phyloP scores from a whole-genome alignment of 2,888 invertebrate species.

The Cosmopolites sordidus region DNA sequence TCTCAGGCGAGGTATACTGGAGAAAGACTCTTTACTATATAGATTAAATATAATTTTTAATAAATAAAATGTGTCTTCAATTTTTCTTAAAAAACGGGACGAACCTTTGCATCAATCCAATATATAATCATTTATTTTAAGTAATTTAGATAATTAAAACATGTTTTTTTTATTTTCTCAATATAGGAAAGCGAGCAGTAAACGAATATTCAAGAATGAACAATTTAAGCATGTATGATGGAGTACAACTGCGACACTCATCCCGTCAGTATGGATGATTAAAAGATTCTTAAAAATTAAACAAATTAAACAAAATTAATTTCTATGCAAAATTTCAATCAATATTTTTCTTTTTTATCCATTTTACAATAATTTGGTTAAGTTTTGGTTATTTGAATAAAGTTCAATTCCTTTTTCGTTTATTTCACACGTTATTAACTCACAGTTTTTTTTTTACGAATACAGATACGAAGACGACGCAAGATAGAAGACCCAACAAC shows the following conservation, averaged over 20 bases:
- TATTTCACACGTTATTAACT: slow-evolving; percentile 28
- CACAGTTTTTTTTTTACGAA: slow-evolving; percentile 12
- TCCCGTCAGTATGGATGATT: slow-evolving; percentile 80
- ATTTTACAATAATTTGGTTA: slow-evolving; percentile 10
- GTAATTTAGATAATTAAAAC: no score
- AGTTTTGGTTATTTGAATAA: slow-evolving; percentile 6
- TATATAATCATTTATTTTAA: no score
- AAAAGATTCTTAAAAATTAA: slow-evolving; percentile 45
- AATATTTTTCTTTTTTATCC: slow-evolving; percentile 20
- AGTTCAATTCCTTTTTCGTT: background rate
- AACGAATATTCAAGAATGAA: slow-evolving; percentile 72
- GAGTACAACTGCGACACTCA: slow-evolving; percentile 68
- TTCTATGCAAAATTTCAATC: slow-evolving; percentile 23
- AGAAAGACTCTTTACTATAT: no score
- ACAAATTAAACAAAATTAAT: slow-evolving; percentile 16
- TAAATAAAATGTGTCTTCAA: no score
- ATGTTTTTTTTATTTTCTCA: slow-evolving; percentile 3
- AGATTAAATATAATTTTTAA: no score
- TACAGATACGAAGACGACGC: slow-evolving; percentile 44
- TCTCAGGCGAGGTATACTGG: no score
- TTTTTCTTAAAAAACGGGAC: no score
- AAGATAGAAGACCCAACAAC: slow-evolving; percentile 43
- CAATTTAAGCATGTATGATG: slow-evolving; percentile 73
- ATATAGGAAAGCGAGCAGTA: slow-evolving; percentile 64
- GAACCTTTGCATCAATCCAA: no score